Conservation (phyloP, 2,888 invertebrate genomes). For the Acleris laterana region DNA sequence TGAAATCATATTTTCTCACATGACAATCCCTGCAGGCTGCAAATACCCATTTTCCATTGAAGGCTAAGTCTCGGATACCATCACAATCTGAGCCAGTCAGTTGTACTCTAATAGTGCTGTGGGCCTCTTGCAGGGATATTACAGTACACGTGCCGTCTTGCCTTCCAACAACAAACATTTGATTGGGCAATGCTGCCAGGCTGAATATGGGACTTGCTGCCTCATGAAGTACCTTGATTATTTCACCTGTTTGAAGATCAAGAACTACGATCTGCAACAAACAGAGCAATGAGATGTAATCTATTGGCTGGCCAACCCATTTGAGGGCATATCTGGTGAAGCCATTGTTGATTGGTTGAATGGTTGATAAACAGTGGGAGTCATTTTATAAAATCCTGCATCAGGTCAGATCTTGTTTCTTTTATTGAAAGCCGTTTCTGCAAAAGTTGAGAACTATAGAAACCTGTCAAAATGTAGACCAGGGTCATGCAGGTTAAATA, state of each 20-base stretch:
- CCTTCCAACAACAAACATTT: slow-evolving; percentile 83
- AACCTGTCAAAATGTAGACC: no score
- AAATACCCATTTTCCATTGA: slow-evolving; percentile 85
- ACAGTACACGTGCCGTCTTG: slow-evolving; percentile 87
- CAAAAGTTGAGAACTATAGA: no score
- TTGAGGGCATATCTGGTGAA: no score
- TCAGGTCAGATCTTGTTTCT: no score
- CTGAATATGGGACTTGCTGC: slow-evolving; percentile 84
- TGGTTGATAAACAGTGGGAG: no score
- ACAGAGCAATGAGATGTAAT: neutral
- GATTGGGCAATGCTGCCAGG: slow-evolving; percentile 71
- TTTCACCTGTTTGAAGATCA: slow-evolving; percentile 58
- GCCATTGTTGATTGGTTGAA: no score
- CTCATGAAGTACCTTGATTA: slow-evolving; percentile 76
- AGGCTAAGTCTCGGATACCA: slow-evolving; percentile 86
- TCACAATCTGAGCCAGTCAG: slow-evolving; percentile 90
- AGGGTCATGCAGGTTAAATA: no score
- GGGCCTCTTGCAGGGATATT: slow-evolving; percentile 68
- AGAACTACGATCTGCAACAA: slow-evolving; percentile 65
- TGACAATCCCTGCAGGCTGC: slow-evolving; percentile 86
- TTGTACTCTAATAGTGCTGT: slow-evolving; percentile 68
- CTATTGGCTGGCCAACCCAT: no score
- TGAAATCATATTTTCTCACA: slow-evolving; percentile 86
- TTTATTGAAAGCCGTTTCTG: no score
- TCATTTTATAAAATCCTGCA: no score